Conservation (phyloP, 1,140 invertebrate genomes). For the Vollenhovia emeryi region DNA sequence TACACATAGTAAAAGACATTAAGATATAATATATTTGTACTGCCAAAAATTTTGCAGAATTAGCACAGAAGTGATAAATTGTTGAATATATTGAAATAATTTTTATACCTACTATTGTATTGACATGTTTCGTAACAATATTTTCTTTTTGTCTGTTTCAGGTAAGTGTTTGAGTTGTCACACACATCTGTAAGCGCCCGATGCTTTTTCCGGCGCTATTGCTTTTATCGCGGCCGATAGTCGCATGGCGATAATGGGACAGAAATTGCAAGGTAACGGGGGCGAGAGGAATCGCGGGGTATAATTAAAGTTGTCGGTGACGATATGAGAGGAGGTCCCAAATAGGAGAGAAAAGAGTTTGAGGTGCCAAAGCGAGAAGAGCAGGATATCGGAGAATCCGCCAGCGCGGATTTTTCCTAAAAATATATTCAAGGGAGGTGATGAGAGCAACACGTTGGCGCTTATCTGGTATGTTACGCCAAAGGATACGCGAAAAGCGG, state of each 20-base stretch:
- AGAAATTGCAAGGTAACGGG: conserved; percentile 6
- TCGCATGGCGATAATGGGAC: conserved; percentile 57
- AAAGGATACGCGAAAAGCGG: conserved; percentile 27
- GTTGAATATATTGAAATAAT: not conserved
- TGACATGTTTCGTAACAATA: not conserved
- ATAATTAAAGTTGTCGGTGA: conserved; percentile 70
- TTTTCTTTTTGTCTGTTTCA: conserved; percentile 75
- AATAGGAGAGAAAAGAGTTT: conserved; percentile 11
- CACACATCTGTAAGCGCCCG: too few species aligned
- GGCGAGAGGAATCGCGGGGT: not conserved
- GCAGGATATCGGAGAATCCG: not conserved
- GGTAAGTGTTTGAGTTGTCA: conserved; percentile 75
- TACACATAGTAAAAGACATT: not conserved
- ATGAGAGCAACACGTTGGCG: conserved; percentile 67
- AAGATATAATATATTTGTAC: not conserved
- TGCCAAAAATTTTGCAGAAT: not conserved
- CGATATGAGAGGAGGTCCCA: conserved; percentile 1
- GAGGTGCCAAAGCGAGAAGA: conserved; percentile 15
- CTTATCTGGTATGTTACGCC: conserved; percentile 24
- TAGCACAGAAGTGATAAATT: not conserved
- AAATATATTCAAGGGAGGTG: conserved; percentile 43
- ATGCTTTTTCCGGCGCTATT: conserved; percentile 55
- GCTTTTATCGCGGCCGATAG: conserved; percentile 66
- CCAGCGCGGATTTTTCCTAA: conserved; percentile 61
- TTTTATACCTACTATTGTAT: not conserved